A percentile compares a stretch with the other conserved stretches of the same genome.
Conservation (phyloP, 1,140 invertebrate genomes). For the Lucilia sericata region DNA sequence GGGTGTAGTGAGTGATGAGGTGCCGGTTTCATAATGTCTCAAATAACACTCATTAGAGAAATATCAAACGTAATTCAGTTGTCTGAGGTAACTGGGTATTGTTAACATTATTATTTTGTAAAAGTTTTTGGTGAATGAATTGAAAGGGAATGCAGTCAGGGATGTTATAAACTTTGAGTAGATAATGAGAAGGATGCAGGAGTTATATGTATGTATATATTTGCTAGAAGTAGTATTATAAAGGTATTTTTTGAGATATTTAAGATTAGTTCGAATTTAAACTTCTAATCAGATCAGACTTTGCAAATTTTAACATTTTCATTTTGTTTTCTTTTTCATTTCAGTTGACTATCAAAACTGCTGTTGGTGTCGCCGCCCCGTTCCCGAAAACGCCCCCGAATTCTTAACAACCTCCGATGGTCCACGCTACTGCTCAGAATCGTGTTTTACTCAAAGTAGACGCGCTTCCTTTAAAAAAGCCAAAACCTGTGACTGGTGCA, state of each 20-base stretch:
- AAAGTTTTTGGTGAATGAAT: not conserved
- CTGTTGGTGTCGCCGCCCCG: conserved; percentile 73
- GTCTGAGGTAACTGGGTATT: not conserved
- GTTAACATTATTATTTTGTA: not conserved
- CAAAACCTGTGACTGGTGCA: conserved; percentile 94
- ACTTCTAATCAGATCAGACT: too few relatives aligned
- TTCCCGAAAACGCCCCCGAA: conserved; percentile 70
- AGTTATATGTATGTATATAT: too few relatives aligned
- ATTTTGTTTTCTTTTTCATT: not conserved
- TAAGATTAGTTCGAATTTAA: too few relatives aligned
- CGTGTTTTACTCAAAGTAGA: conserved; percentile 89
- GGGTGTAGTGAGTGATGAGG: too few relatives aligned
- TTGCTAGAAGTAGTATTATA: too few relatives aligned
- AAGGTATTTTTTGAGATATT: too few relatives aligned
- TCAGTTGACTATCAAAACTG: conserved; percentile 68
- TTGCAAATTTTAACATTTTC: too few relatives aligned
- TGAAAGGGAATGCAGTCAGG: not conserved
- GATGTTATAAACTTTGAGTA: too few relatives aligned
- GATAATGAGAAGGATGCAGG: too few relatives aligned
- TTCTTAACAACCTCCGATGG: conserved; percentile 72
- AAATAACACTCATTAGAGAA: conserved; percentile 44
- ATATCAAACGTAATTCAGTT: conserved; percentile 2
- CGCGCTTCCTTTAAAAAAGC: conserved; percentile 90
- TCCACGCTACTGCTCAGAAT: conserved; percentile 83
- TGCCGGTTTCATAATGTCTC: not conserved